Conservation (phyloP, 1,140 invertebrate genomes). For the Nephotettix cincticeps region DNA sequence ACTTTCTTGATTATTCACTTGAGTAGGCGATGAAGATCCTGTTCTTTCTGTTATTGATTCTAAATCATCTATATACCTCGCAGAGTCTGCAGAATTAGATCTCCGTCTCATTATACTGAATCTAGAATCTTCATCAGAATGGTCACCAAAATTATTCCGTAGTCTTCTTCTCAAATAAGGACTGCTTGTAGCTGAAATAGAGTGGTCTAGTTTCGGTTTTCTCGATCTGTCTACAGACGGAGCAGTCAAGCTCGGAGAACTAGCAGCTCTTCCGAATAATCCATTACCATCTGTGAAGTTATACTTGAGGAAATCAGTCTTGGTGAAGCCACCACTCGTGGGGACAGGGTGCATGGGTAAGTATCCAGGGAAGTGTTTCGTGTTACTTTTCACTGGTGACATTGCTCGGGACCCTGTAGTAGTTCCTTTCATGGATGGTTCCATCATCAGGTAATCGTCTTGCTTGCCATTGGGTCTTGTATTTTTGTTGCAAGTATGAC, state of each 20-base stretch:
- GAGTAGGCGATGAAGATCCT: slow-evolving; percentile 32
- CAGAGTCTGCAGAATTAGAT: slow-evolving; percentile 71
- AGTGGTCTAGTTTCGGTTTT: slow-evolving; percentile 49
- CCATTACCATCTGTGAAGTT: slow-evolving; percentile 7
- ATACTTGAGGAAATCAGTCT: slow-evolving; percentile 16
- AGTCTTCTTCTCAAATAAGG: slow-evolving; percentile 59
- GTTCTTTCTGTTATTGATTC: slow-evolving; percentile 45
- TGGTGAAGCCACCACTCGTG: neutral
- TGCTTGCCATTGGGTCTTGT: slow-evolving; percentile 20
- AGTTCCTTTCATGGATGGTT: slow-evolving; percentile 50
- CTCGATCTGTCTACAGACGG: slow-evolving; percentile 47
- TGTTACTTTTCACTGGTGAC: neutral
- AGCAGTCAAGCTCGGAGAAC: slow-evolving; percentile 60
- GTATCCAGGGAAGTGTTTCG: slow-evolving; percentile 36
- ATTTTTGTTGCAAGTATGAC: slow-evolving; percentile 47
- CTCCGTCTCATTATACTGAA: slow-evolving; percentile 38
- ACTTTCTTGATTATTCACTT: slow-evolving; percentile 24
- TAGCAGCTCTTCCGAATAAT: slow-evolving; percentile 58
- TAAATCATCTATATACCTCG: slow-evolving; percentile 59
- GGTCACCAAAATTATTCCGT: slow-evolving; percentile 66
- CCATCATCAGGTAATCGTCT: slow-evolving; percentile 69
- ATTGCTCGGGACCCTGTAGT: neutral
- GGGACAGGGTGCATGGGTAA: slow-evolving; percentile 36
- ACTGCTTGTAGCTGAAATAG: slow-evolving; percentile 46
- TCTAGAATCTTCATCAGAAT: slow-evolving; percentile 41